Percentiles rank a stretch among this genome's conserved stretches.
Evolutionary conservation across 53 echinoderm and acorn worm genomes (phyloP).

Genomic region (Echinometra lucunter): DNA sequence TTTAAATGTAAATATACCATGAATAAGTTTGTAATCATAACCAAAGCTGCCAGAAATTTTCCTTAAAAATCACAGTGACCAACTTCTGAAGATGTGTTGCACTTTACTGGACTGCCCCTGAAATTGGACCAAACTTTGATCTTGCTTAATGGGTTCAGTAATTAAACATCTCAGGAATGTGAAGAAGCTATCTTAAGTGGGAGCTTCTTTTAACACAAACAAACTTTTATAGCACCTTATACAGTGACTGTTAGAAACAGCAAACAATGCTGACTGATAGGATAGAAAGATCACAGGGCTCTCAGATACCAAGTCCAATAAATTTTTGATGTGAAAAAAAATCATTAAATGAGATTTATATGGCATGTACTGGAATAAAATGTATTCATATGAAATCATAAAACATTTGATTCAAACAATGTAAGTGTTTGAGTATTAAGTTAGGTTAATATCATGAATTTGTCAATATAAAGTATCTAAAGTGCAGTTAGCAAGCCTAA

Average conservation of each 20-base stretch:
- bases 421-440: not conserved
- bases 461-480: not conserved
- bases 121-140: constrained; percentile 20
- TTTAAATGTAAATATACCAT: too few species aligned
- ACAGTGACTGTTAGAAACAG: constrained; percentile 4
- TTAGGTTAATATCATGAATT: not conserved
- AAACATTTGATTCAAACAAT: not conserved
- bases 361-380: not conserved
- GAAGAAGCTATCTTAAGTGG: constrained; percentile 23
- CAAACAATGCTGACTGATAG: too few species aligned
- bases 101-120: too few species aligned
- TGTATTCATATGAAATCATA: not conserved
- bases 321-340: not conserved
- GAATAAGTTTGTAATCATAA: too few species aligned
- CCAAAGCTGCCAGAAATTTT: too few species aligned
- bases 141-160: not conserved
- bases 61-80: too few species aligned
- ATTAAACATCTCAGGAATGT: constrained; percentile 21
- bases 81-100: too few species aligned
- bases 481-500: not conserved
- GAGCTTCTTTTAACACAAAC: constrained; percentile 19
- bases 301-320: not conserved
- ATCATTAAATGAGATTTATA: not conserved
- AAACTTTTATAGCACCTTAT: constrained; percentile 32
- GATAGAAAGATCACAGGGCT: too few species aligned